Percentiles rank a stretch among this genome's conserved stretches.
Conservation (phyloP, 2,888 invertebrate genomes). For the Onthophagus sagittarius region DNA sequence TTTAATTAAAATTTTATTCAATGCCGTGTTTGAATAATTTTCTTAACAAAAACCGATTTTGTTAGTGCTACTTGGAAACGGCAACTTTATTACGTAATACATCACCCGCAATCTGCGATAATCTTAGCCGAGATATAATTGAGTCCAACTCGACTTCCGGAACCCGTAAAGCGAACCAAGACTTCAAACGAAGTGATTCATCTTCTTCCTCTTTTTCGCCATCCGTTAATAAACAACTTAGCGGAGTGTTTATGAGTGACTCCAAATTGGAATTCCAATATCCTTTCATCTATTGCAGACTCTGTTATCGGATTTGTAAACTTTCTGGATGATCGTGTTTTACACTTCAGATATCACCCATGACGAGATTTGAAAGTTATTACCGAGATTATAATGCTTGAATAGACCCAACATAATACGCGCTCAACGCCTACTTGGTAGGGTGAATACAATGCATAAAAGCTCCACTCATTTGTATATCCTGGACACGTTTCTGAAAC, state of each 20-base stretch:
- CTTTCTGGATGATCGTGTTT: neutral
- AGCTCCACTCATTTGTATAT: constrained; percentile 16
- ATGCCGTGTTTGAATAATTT: neutral
- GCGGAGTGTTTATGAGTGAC: neutral
- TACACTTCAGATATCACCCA: neutral
- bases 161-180: neutral
- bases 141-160: neutral
- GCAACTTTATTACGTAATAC: neutral
- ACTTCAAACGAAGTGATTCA: neutral
- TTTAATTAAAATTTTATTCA: neutral
- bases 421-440: neutral
- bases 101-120: neutral
- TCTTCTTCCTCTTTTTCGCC: neutral
- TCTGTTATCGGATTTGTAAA: neutral
- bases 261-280: neutral
- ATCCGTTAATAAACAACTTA: neutral
- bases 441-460: constrained; percentile 1
- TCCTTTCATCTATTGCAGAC: neutral
- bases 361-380: neutral
- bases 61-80: neutral
- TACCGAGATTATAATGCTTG: neutral
- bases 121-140: neutral
- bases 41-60: neutral
- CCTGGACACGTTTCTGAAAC: constrained; percentile 9
- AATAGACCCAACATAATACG: neutral